phyloP scores from a whole-genome alignment of 2,113 vertebrate species.

The Oryzias celebensis region DNA sequence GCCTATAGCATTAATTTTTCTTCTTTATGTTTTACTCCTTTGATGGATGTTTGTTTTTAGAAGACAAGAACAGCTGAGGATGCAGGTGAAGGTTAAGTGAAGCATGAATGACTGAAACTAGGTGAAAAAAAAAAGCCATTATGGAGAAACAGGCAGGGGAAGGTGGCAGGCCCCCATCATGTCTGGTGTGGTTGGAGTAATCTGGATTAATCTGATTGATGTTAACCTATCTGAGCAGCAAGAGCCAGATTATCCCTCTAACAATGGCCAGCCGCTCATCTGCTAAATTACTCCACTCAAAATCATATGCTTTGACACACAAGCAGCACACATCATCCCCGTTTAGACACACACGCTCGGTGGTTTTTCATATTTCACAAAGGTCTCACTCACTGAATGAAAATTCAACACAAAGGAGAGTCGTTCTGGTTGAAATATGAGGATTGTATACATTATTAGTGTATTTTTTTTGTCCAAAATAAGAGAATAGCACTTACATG shows the following conservation, averaged over 20 bases:
- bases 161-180: conserved; percentile 20
- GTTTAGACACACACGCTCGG: conserved; percentile 4
- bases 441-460: neutral
- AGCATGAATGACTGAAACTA: neutral
- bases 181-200: conserved; percentile 73
- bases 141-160: neutral
- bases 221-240: conserved; percentile 78
- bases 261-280: conserved; percentile 76
- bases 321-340: conserved; percentile 5
- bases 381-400: conserved; percentile 5
- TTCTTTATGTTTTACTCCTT: too few relatives aligned
- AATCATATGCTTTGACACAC: conserved; percentile 67
- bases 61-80: too few relatives aligned
- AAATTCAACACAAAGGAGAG: conserved; percentile 6
- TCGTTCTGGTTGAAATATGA: conserved; percentile 3
- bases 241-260: conserved; percentile 75
- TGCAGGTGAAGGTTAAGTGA: neutral
- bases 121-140: neutral
- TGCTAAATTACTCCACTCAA: conserved; percentile 75
- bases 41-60: too few relatives aligned
- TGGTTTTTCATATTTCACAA: conserved; percentile 18
- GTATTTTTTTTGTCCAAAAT: too few relatives aligned
- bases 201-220: conserved; percentile 70
- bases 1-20: too few relatives aligned
- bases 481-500: too few relatives aligned